Percentiles rank a stretch among this genome's conserved stretches.
Conservation (phyloP, 2,888 invertebrate genomes). For the Masnerella sp. region DNA sequence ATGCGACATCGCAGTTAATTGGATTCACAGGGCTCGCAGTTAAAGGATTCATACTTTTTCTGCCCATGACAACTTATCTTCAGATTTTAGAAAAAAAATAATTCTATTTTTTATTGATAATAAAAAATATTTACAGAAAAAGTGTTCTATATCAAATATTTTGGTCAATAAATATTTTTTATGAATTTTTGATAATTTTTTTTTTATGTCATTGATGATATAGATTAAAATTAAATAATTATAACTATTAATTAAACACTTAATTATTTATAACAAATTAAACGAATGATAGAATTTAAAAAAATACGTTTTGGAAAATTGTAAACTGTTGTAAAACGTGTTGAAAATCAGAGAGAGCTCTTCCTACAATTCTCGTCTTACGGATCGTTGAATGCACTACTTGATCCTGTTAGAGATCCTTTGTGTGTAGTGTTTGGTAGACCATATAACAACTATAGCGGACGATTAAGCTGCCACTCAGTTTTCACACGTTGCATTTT, state of each 20-base stretch:
- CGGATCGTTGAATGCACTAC: conserved; percentile 57
- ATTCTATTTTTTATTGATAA: no score
- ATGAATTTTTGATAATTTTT: no score
- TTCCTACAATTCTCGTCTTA: conserved; percentile 50
- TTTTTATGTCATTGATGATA: no score
- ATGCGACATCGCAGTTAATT: conserved; percentile 47
- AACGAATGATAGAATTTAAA: no score
- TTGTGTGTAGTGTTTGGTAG: conserved; percentile 55
- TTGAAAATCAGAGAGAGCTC: conserved; percentile 35
- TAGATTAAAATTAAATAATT: no score
- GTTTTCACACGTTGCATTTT: conserved; percentile 50
- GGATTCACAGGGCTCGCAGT: conserved; percentile 32
- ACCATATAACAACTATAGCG: conserved; percentile 54
- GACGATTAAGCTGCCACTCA: conserved; percentile 49
- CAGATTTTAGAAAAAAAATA: no score
- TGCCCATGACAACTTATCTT: not conserved
- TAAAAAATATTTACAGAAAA: no score
- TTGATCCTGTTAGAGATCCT: conserved; percentile 54
- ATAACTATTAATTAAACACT: no score
- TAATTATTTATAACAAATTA: no score
- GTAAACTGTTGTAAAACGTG: no score
- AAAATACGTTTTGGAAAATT: not conserved
- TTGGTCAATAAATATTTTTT: no score
- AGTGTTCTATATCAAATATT: no score
- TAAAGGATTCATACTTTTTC: conserved; percentile 30